Base-by-base conservation (phyloP, 2,888 invertebrate genomes). In the Aplocera efformata region DNA sequence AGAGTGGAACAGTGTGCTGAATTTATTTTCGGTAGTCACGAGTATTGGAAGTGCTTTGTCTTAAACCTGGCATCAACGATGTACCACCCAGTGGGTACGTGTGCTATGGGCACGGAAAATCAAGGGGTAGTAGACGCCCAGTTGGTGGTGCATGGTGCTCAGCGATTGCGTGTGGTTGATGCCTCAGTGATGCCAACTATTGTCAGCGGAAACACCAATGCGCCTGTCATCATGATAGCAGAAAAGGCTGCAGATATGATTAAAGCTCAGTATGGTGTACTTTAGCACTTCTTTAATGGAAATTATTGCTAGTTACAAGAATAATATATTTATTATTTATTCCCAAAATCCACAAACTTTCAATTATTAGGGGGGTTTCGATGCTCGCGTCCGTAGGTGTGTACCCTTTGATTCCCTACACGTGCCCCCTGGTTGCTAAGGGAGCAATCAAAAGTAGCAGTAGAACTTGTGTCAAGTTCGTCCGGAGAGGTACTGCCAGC, bases 161-260 rank as follows among this genome's bases (percentile, higher is more conserved):
- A 75, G 33, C 76, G 88, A 1, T 64, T 93, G 5, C 73, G 91
- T 26, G 91, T 92, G 3, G 91, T 90, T 2, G 92, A 92, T 53
- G 90, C 91, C 0, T 91, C 91, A 42, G 78, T 92, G 10, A 92
- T 92, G 89, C 92, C 92, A 0, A 76, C 75, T 21, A 89, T 91
- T 35, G 90, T 91, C 1, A 89, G 90, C 1, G 91, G 91, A 0
- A 91, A 91, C 56, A 91, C 89, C 1, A 90, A 91, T 50, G 91
- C 90, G 0, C 90, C 91, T 0, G 74, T 81, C 1, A 88, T 91
- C 13, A 91, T 91, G 91, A 90, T 91, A 13, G 91, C 84, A 0
- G 91, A 91, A 56, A 91, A 90, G 56, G 90, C 89, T 0, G 75
- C 89, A 3, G 91, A 91, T 60, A 64, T 90, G 67, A 89, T 91